phyloP scores from a whole-genome alignment of 1,140 invertebrate genomes.

The Drosophila yakuba region DNA sequence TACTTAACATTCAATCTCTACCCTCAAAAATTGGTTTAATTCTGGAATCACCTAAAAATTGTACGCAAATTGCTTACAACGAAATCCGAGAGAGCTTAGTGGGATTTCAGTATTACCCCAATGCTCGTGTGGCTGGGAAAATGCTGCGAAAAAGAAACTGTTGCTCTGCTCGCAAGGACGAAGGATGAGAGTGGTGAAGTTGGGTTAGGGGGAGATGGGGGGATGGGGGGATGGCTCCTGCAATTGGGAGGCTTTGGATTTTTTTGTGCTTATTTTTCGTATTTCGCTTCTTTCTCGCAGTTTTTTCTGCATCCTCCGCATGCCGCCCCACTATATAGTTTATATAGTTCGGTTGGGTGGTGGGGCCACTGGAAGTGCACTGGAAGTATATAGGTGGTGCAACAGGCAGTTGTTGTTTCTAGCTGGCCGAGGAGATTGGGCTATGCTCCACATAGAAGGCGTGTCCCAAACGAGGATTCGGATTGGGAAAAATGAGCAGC shows the following conservation, averaged over 20 bases:
- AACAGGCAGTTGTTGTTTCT: conserved; percentile 77
- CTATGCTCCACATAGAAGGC: conserved; percentile 49
- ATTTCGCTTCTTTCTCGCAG: conserved; percentile 45
- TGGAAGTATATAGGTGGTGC: conserved; percentile 62
- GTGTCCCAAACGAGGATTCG: conserved; percentile 41
- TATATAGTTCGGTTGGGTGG: conserved; percentile 17
- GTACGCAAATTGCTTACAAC: conserved; percentile 21
- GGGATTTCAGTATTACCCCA: conserved; percentile 17
- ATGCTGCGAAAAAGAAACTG: conserved; percentile 70
- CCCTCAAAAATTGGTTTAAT: neutral
- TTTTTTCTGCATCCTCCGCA: conserved; percentile 59
- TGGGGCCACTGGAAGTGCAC: conserved; percentile 40
- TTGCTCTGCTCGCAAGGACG: conserved; percentile 44
- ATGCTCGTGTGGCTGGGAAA: conserved; percentile 17
- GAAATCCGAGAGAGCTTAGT: conserved; percentile 15
- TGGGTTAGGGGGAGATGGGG: no score
- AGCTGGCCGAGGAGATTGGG: conserved; percentile 42
- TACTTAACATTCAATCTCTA: no score
- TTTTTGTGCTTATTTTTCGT: conserved; percentile 57
- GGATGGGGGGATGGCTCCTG: neutral
- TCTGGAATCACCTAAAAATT: conserved; percentile 1
- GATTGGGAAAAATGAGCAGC: conserved; percentile 14
- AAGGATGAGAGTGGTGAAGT: neutral
- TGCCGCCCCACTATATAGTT: conserved; percentile 44
- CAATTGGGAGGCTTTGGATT: conserved; percentile 58